Evolutionary conservation across 2,113 vertebrate species (phyloP).

Genomic region (Kryptolebias marmoratus): DNA sequence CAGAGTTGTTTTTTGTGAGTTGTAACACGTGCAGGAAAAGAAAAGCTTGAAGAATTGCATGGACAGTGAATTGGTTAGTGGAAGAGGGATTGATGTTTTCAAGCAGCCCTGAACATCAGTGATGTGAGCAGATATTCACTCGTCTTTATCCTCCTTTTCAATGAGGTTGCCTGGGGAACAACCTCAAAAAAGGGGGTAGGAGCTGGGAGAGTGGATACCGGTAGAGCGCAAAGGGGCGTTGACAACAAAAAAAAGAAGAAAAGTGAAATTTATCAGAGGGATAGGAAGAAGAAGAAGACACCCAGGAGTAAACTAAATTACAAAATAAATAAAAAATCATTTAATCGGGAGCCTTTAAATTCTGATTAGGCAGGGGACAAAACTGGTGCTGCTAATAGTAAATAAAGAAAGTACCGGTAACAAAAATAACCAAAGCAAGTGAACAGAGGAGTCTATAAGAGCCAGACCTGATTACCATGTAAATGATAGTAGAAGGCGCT

Average conservation of each 20-base stretch:
- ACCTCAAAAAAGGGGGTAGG: constrained; percentile 25
- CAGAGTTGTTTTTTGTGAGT: background rate
- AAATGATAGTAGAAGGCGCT: constrained; percentile 68
- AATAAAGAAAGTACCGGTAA: constrained; percentile 42
- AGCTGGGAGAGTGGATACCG: constrained; percentile 34
- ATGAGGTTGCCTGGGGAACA: constrained; percentile 80
- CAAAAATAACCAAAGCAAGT: constrained; percentile 65
- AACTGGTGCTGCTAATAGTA: constrained; percentile 38
- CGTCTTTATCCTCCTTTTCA: constrained; percentile 54
- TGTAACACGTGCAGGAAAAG: constrained; percentile 15
- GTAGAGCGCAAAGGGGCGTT: constrained; percentile 15
- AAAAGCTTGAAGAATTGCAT: constrained; percentile 33
- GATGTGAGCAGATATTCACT: constrained; percentile 61
- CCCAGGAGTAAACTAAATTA: no score
- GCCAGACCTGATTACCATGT: constrained; percentile 80
- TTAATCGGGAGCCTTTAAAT: constrained; percentile 6
- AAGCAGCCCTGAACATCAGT: constrained; percentile 80
- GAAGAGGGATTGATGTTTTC: constrained; percentile 61
- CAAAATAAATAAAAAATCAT: background rate
- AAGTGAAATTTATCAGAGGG: constrained; percentile 50
- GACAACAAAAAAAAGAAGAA: constrained; percentile 45
- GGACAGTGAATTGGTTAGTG: constrained; percentile 34
- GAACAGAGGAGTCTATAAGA: constrained; percentile 74
- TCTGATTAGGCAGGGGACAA: constrained; percentile 7
- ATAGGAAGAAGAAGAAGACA: constrained; percentile 16